These are phyloP conservation scores for Chirona hameri DNA, from an alignment of 2,888 invertebrate genomes.

Conservation along the genomic window DNA sequence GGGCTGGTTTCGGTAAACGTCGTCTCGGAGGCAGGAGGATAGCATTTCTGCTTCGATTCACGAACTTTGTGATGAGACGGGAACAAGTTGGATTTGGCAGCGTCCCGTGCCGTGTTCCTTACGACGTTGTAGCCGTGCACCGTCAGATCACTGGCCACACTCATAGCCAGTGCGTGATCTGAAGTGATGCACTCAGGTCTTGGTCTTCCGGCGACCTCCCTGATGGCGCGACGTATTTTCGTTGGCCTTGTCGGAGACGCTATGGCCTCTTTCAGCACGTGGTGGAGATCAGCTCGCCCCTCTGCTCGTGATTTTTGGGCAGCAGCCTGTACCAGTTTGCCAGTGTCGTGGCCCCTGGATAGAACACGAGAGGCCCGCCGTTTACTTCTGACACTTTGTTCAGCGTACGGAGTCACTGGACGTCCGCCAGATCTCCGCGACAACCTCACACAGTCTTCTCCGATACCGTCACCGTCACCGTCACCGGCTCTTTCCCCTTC, in stretches of 20 bases:
- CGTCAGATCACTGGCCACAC: too few species aligned
- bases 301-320: neutral
- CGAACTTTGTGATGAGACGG: neutral
- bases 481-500: too few species aligned
- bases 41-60: neutral
- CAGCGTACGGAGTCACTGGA: neutral
- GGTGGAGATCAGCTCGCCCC: too few species aligned
- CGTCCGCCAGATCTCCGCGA: neutral
- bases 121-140: neutral
- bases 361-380: neutral
- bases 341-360: neutral
- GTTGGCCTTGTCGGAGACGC: neutral
- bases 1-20: neutral
- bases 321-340: neutral
- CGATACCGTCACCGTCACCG: neutral
- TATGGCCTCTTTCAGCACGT: neutral
- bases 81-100: neutral
- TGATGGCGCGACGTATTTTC: neutral
- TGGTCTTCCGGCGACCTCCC: neutral
- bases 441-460: neutral
- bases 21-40: neutral
- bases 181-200: neutral
- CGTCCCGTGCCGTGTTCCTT: neutral
- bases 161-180: neutral
- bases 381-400: neutral